These are phyloP conservation scores for Gambusia holbrooki DNA, from an alignment of 2,113 vertebrate genomes.

Conservation along the genomic window DNA sequence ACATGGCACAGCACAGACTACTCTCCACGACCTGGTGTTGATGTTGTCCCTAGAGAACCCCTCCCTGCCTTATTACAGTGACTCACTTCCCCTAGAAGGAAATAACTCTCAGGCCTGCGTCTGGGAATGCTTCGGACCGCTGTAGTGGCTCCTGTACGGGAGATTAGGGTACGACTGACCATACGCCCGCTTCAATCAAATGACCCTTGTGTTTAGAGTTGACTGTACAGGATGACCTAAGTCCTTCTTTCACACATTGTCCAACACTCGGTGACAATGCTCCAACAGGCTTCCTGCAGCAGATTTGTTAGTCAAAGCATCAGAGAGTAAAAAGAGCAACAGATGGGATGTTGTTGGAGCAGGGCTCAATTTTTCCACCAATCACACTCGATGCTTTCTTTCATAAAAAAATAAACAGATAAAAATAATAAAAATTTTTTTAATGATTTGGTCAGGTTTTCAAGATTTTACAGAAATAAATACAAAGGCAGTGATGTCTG, in stretches of 20 bases:
- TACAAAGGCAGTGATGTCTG: not conserved
- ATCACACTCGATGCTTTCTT: not conserved
- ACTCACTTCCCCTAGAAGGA: slow-evolving; percentile 78
- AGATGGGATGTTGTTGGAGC: slow-evolving; percentile 6
- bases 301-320: slow-evolving; percentile 59
- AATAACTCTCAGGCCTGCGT: slow-evolving; percentile 69
- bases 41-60: slow-evolving; percentile 64
- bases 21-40: slow-evolving; percentile 58
- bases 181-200: slow-evolving; percentile 36
- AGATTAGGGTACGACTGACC: slow-evolving; percentile 63
- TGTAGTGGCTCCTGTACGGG: slow-evolving; percentile 61
- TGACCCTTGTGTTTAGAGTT: slow-evolving; percentile 16
- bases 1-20: slow-evolving; percentile 36
- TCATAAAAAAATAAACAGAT: not conserved
- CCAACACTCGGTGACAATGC: not conserved
- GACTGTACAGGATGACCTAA: slow-evolving; percentile 13
- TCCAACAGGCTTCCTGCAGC: slow-evolving; percentile 10
- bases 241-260: not conserved
- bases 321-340: slow-evolving; percentile 1
- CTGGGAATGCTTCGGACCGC: slow-evolving; percentile 67
- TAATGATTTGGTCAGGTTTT: not conserved
- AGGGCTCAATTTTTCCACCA: slow-evolving; percentile 1
- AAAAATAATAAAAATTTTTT: not conserved
- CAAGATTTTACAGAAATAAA: not conserved
- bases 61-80: slow-evolving; percentile 74